phyloP scores from a whole-genome alignment of 2,797 vertebrate genomes.

The Apogon talboti region DNA sequence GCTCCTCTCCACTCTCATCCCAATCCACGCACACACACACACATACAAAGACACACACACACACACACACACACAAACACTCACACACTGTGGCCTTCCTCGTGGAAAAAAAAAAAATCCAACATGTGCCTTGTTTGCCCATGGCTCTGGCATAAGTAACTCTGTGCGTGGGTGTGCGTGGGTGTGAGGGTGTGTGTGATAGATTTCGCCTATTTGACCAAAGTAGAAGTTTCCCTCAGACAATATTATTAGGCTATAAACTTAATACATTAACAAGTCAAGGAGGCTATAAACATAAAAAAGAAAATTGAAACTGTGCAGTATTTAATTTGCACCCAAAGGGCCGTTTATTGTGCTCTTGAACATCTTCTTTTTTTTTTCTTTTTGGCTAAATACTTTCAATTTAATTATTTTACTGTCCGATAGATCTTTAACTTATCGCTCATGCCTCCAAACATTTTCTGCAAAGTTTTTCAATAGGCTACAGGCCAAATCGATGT shows the following conservation, averaged over 20 bases:
- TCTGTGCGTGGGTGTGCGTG: conserved; percentile 12
- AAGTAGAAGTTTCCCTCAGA: conserved; percentile 8
- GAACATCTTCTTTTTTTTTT: background rate
- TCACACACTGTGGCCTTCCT: conserved; percentile 43
- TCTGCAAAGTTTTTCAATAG: conserved; percentile 41
- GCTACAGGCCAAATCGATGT: conserved; percentile 64
- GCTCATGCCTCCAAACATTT: conserved; percentile 39
- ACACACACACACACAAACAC: conserved; percentile 39
- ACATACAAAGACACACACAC: conserved; percentile 41
- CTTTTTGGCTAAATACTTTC: background rate
- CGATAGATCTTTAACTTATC: conserved; percentile 36
- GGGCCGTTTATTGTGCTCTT: too few species aligned
- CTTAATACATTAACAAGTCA: conserved; percentile 12
- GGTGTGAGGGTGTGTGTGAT: conserved; percentile 23
- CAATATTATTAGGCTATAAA: conserved; percentile 9
- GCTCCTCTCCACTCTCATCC: conserved; percentile 33
- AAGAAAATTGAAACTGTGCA: too few species aligned
- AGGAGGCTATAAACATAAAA: background rate
- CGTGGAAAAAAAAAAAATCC: conserved; percentile 25
- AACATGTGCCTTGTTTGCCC: conserved; percentile 68
- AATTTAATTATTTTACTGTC: background rate
- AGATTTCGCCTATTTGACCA: conserved; percentile 6
- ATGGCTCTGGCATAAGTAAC: conserved; percentile 65
- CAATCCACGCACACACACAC: conserved; percentile 21
- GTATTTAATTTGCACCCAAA: too few species aligned